Conservation (phyloP, 2,797 vertebrate species). For the Bradypodion pumilum region DNA sequence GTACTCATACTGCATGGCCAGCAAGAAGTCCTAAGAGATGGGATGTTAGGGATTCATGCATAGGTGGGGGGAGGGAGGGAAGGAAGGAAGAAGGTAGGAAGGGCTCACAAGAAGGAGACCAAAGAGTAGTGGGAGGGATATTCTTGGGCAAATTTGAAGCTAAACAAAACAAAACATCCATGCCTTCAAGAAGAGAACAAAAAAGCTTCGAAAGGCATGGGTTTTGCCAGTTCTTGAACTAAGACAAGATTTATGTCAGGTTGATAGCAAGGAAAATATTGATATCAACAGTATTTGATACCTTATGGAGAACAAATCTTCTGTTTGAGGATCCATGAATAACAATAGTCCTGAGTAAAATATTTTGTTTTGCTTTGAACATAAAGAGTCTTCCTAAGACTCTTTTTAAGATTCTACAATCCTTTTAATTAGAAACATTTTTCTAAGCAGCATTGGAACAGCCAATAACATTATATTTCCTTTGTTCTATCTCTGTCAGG, state of each 20-base stretch:
- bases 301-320: too few species aligned
- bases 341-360: not conserved
- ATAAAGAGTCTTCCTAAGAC: not conserved
- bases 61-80: too few species aligned
- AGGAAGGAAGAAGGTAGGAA: not conserved
- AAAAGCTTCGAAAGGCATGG: not conserved
- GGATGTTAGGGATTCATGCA: too few species aligned
- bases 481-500: slow-evolving; percentile 64
- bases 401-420: not conserved
- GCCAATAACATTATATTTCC: not conserved
- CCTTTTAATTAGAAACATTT: not conserved
- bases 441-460: not conserved
- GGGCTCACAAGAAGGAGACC: not conserved
- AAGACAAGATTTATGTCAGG: too few species aligned
- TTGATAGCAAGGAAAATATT: too few species aligned
- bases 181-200: not conserved
- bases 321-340: not conserved
- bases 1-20: too few species aligned
- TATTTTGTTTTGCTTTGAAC: not conserved
- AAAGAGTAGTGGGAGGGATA: not conserved
- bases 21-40: not conserved
- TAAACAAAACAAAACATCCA: not conserved
- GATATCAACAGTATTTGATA: too few species aligned
- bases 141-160: not conserved
- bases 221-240: not conserved